Conservation (phyloP, 1,140 invertebrate species). For the Ooceraea biroi region DNA sequence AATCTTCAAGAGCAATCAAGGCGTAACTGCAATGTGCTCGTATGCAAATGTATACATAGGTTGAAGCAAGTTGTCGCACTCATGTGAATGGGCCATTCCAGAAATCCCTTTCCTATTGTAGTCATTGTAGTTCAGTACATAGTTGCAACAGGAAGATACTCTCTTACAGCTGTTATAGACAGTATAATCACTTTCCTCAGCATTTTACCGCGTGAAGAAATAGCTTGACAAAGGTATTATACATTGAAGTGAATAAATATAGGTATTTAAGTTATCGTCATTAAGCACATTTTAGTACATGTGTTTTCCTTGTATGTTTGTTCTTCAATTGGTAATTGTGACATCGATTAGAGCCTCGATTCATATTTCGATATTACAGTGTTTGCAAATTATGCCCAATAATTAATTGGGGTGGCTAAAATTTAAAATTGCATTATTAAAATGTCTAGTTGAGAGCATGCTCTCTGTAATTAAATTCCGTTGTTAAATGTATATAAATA, state of each 20-base stretch:
- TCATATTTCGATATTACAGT: conserved; percentile 41
- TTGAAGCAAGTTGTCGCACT: conserved; percentile 58
- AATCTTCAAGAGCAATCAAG: conserved; percentile 56
- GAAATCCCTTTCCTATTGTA: conserved; percentile 62
- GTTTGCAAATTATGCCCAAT: conserved; percentile 54
- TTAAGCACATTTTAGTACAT: conserved; percentile 14
- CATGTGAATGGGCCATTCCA: conserved; percentile 55
- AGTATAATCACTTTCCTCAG: neutral
- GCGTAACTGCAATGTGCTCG: conserved; percentile 49
- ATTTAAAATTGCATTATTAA: conserved; percentile 61
- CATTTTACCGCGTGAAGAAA: neutral
- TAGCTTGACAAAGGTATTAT: conserved; percentile 6
- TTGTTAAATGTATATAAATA: conserved; percentile 59
- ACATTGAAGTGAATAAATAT: neutral
- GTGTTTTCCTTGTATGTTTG: neutral
- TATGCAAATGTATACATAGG: conserved; percentile 62
- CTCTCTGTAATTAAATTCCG: conserved; percentile 59
- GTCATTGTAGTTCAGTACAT: conserved; percentile 31
- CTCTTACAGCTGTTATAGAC: neutral
- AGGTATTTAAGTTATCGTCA: conserved; percentile 2
- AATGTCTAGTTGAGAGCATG: conserved; percentile 47
- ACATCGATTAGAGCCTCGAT: conserved; percentile 42
- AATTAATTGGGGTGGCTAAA: conserved; percentile 54
- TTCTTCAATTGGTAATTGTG: conserved; percentile 36
- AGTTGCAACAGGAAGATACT: conserved; percentile 22